Conservation (phyloP, 1,140 invertebrate species). For the Polypedilum pembai region DNA sequence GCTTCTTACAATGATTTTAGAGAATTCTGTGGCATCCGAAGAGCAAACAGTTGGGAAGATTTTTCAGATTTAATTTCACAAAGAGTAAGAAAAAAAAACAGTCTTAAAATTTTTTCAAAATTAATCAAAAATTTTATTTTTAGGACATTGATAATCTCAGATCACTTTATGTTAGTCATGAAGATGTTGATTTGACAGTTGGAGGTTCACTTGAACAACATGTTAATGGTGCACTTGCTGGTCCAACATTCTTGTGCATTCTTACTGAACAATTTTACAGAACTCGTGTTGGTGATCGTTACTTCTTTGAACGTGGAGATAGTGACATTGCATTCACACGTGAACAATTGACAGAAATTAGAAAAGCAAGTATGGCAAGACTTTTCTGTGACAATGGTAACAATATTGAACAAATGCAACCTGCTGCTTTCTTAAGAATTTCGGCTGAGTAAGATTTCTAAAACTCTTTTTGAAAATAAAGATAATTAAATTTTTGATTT, state of each 20-base stretch:
- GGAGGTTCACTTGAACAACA: constrained; percentile 73
- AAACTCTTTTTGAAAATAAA: constrained; percentile 21
- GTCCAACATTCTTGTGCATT: constrained; percentile 89
- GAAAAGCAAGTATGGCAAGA: constrained; percentile 71
- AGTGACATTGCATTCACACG: constrained; percentile 60
- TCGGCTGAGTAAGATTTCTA: constrained; percentile 46
- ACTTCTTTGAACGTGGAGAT: constrained; percentile 71
- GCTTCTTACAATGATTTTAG: constrained; percentile 75
- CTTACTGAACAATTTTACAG: constrained; percentile 81
- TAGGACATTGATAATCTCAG: constrained; percentile 60
- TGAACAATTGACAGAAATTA: constrained; percentile 77
- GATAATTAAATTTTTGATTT: constrained; percentile 24
- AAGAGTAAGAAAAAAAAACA: constrained; percentile 49
- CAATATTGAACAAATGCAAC: constrained; percentile 65
- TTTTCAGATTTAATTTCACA: constrained; percentile 63
- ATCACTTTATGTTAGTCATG: constrained; percentile 57
- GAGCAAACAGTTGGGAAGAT: constrained; percentile 65
- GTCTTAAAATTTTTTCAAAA: not conserved
- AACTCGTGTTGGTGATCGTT: constrained; percentile 73
- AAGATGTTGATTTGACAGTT: constrained; percentile 85
- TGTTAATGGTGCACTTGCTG: constrained; percentile 68
- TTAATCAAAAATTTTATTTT: constrained; percentile 27
- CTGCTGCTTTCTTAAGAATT: constrained; percentile 52
- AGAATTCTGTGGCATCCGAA: constrained; percentile 66
- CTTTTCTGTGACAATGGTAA: constrained; percentile 84